These are phyloP conservation scores for Hyla sarda DNA, from an alignment of 2,113 vertebrate genomes.

Conservation along the genomic window DNA sequence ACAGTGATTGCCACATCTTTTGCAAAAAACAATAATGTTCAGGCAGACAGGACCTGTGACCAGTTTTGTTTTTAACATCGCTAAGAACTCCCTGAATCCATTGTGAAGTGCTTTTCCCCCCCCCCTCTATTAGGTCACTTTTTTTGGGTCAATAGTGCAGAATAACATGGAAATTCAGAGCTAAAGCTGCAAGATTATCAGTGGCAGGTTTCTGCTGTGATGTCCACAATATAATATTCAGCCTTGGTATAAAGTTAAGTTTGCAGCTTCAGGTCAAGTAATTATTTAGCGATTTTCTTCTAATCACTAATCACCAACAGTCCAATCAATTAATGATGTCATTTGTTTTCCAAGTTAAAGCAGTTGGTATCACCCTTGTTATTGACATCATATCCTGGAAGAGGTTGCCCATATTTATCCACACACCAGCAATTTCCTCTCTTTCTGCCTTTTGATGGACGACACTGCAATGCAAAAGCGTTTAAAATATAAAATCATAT, in stretches of 20 bases:
- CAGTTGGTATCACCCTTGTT: slow-evolving; percentile 83
- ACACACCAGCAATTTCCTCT: slow-evolving; percentile 96
- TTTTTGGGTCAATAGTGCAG: slow-evolving; percentile 79
- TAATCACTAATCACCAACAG: slow-evolving; percentile 46
- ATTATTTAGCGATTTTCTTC: slow-evolving; percentile 51
- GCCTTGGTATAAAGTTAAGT: slow-evolving; percentile 53
- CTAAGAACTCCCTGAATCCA: slow-evolving; percentile 78
- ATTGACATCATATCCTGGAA: slow-evolving; percentile 82
- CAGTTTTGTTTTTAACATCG: slow-evolving; percentile 57
- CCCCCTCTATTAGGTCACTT: slow-evolving; percentile 37
- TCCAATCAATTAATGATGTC: slow-evolving; percentile 64
- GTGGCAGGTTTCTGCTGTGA: slow-evolving; percentile 55
- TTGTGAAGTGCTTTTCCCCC: slow-evolving; percentile 63
- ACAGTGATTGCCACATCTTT: neutral
- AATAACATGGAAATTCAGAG: slow-evolving; percentile 63
- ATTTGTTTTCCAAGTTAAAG: slow-evolving; percentile 85
- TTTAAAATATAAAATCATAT: neutral
- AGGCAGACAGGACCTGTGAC: slow-evolving; percentile 65
- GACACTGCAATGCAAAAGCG: slow-evolving; percentile 77
- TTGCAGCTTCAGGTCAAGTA: slow-evolving; percentile 31
- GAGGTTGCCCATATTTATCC: slow-evolving; percentile 90
- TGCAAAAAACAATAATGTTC: slow-evolving; percentile 48
- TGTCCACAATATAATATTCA: neutral
- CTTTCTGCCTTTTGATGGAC: slow-evolving; percentile 91
- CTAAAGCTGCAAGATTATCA: neutral